Conservation (phyloP, 2,113 vertebrate species). For the Hipposideros armiger region DNA sequence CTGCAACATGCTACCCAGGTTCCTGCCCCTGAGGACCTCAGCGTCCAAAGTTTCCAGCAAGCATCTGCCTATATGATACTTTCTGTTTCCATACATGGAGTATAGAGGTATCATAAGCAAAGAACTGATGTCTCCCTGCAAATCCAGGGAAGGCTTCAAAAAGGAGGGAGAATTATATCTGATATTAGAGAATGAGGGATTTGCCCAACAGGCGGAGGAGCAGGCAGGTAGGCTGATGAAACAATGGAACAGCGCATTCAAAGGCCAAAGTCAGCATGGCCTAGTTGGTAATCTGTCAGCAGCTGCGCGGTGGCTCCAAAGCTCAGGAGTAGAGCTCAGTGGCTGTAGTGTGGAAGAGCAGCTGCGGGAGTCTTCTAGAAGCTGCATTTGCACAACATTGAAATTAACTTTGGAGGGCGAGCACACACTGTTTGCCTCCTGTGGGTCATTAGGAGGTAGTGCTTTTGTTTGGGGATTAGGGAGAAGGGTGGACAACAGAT, state of each 20-base stretch:
- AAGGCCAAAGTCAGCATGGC: background rate
- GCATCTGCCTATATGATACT: background rate
- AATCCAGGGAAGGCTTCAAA: background rate
- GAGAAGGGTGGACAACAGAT: rapidly evolving
- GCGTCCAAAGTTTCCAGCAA: background rate
- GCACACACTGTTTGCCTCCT: background rate
- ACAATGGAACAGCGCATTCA: background rate
- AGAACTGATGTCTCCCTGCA: background rate
- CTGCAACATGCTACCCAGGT: background rate
- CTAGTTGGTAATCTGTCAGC: background rate
- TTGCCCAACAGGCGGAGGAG: background rate
- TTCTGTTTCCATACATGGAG: background rate
- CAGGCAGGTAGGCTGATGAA: background rate
- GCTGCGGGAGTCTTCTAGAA: background rate
- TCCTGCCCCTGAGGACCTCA: background rate
- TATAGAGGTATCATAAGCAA: background rate
- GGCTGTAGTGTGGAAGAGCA: background rate
- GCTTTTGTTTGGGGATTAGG: background rate
- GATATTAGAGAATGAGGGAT: background rate
- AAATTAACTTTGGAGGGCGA: background rate
- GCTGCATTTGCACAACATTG: background rate
- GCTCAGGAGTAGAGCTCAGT: background rate
- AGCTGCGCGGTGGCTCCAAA: background rate
- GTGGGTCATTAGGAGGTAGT: background rate
- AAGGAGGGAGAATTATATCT: background rate